Evolutionary conservation across 1,140 invertebrate genomes (phyloP).

Genomic region (Trachymyrmex septentrionalis): DNA sequence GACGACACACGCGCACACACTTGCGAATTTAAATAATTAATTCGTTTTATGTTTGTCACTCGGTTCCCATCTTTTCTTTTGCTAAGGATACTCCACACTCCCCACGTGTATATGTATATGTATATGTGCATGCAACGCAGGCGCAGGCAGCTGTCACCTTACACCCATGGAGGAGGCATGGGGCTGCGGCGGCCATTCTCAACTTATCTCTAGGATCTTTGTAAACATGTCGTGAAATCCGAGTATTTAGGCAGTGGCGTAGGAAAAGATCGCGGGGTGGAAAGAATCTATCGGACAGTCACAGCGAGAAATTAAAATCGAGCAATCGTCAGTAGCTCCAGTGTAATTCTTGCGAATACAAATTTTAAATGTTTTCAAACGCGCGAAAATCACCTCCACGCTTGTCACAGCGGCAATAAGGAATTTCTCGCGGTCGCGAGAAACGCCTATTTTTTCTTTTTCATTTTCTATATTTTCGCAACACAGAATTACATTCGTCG

Average conservation of each 20-base stretch:
- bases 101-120: constrained; percentile 46
- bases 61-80: constrained; percentile 33
- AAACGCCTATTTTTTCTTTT: neutral
- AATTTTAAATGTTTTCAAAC: neutral
- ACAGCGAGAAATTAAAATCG: constrained; percentile 64
- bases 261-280: constrained; percentile 79
- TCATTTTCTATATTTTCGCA: neutral
- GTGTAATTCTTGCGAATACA: neutral
- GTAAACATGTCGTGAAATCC: constrained; percentile 87
- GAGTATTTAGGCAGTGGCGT: constrained; percentile 86
- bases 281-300: constrained; percentile 62
- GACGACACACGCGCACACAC: neutral
- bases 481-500: neutral
- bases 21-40: constrained; percentile 19
- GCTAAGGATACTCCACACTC: constrained; percentile 55
- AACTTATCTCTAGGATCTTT: constrained; percentile 87
- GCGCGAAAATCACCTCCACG: neutral
- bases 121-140: constrained; percentile 75
- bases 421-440: neutral
- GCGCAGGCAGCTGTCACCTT: constrained; percentile 87
- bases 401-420: neutral
- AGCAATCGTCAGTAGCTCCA: neutral
- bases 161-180: constrained; percentile 84
- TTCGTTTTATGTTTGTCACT: constrained; percentile 17
- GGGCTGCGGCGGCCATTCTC: constrained; percentile 85